A percentile compares a stretch with the other conserved stretches of the same genome.
Evolutionary conservation across 2,888 invertebrate genomes (phyloP).

Genomic region (Tetheella fluctuosa): DNA sequence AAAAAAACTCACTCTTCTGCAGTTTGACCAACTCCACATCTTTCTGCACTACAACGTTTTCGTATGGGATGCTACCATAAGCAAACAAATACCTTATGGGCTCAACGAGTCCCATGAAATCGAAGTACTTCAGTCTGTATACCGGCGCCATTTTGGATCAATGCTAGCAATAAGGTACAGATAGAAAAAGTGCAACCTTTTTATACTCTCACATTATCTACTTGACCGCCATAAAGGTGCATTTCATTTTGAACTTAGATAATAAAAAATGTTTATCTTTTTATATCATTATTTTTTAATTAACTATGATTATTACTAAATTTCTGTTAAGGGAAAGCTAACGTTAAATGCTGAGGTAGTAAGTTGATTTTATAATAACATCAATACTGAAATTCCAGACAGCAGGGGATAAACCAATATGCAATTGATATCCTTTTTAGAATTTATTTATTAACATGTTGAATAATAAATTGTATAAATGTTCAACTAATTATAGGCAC

Average conservation of each 20-base stretch:
- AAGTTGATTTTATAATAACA: neutral
- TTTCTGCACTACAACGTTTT: conserved; percentile 37
- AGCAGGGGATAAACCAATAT: neutral
- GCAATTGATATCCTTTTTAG: neutral
- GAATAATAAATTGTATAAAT: too few species aligned
- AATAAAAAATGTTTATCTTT: neutral
- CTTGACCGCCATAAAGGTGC: conserved; percentile 6
- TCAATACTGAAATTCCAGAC: neutral
- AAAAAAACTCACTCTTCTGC: conserved; percentile 34
- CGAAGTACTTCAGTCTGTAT: conserved; percentile 49
- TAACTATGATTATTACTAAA: neutral
- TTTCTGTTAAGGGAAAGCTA: neutral
- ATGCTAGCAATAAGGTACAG: neutral
- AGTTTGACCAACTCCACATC: conserved; percentile 35
- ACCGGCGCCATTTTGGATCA: conserved; percentile 38
- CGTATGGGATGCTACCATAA: conserved; percentile 49
- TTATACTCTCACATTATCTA: conserved; percentile 11
- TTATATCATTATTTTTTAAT: neutral
- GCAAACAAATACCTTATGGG: conserved; percentile 50
- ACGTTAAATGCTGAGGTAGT: neutral
- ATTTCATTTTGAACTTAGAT: neutral
- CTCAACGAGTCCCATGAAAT: conserved; percentile 49
- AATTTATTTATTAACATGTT: too few species aligned
- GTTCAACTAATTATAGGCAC: too few species aligned
- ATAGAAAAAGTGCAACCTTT: conserved; percentile 4